Evolutionary conservation across 2,888 invertebrate species (phyloP), one percentile per base, ranked within the genome.

Genomic region (Oasisia sp.): DNA sequence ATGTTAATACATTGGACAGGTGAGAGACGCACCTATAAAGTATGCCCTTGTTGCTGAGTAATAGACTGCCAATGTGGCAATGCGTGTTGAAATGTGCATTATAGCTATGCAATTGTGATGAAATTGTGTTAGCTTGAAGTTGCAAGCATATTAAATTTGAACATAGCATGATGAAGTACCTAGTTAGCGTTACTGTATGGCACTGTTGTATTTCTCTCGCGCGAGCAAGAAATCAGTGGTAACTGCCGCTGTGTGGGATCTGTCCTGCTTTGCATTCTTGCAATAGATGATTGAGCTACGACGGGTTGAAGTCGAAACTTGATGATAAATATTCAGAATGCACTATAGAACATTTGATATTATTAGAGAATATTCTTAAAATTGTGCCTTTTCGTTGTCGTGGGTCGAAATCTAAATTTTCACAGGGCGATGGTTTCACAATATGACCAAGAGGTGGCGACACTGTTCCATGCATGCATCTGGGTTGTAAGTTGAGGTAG

Each of bases 21-120:
- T 74, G 27, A 74, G 74, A 74, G 14, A 74, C 27, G 14, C 74
- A 74, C 7, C 74, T 19, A 50, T 50, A 27, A 19, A 74, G 74
- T 74, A n/a, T 74, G 74, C n/a, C 74, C 74, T 74, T 74, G 74
- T 74, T 74, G 74, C 74, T 19, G 74, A 74, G n/a, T 74, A 74
- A 74, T 74, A n/a, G 27, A 74, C n/a, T 74, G 74, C 74, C 74
- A 74, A 74, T 74, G 50, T 50, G 50, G 50, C 50, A 50, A 50
- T 50, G 50, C 50, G 5, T 50, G 50, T 50, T 50, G 74, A 74
- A 74, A 27, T 74, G 27, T 74, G 27, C 27, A 27, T 74, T 74
- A 74, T 74, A 74, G n/a, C 27, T 27, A 27, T 74, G 74, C 27
- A 74, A 27, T 74, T n/a, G n/a, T 74, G 74, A 27, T 74, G 50